phyloP scores from a whole-genome alignment of 2,797 vertebrate species.

The Hippocampus kuda region DNA sequence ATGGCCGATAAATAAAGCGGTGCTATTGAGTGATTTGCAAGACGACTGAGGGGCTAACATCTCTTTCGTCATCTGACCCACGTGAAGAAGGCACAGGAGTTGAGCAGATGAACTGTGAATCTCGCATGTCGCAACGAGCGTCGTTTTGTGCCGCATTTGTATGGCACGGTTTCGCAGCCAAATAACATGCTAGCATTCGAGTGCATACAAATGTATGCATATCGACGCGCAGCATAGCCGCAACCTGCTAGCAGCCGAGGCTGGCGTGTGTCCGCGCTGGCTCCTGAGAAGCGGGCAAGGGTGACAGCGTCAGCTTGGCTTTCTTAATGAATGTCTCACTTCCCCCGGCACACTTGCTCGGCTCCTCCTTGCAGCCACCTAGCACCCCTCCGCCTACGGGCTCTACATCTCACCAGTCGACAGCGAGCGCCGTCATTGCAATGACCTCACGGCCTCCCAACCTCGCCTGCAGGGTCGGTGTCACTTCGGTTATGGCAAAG shows the following conservation, averaged over 20 bases:
- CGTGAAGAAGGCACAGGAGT: constrained; percentile 32
- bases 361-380: constrained; percentile 59
- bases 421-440: constrained; percentile 62
- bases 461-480: constrained; percentile 62
- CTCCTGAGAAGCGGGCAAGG: constrained; percentile 60
- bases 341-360: constrained; percentile 60
- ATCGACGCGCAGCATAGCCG: constrained; percentile 30
- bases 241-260: constrained; percentile 51
- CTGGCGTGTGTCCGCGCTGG: constrained; percentile 54
- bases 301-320: constrained; percentile 74
- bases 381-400: constrained; percentile 58
- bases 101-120: constrained; percentile 43
- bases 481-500: constrained; percentile 66
- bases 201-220: constrained; percentile 41
- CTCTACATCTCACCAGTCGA: constrained; percentile 58
- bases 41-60: constrained; percentile 35
- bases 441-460: constrained; percentile 67
- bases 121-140: constrained; percentile 30
- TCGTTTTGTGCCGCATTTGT: constrained; percentile 22
- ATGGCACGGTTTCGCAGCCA: constrained; percentile 31
- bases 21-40: constrained; percentile 43
- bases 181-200: constrained; percentile 44
- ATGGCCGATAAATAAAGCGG: constrained; percentile 50
- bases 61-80: constrained; percentile 53
- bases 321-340: constrained; percentile 77